A percentile compares a stretch with the other conserved stretches of the same genome.
Conservation (phyloP, 2,113 vertebrate species). For the Pachycephala philippinensis region DNA sequence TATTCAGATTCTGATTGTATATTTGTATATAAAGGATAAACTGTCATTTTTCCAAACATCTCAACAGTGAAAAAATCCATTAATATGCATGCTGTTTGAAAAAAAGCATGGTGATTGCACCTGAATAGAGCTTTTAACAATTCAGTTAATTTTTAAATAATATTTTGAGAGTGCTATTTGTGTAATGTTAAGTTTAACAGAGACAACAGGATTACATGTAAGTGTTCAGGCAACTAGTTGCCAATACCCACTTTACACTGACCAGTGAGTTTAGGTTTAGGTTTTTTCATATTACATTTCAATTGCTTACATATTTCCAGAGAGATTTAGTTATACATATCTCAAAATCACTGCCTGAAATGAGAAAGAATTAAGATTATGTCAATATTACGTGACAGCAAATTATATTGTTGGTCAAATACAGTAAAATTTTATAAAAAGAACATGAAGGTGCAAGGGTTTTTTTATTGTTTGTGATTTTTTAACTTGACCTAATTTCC, state of each 20-base stretch:
- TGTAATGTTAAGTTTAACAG: background rate
- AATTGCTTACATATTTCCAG: background rate
- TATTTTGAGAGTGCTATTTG: background rate
- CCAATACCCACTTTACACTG: background rate
- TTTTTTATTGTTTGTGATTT: background rate
- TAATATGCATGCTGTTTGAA: background rate
- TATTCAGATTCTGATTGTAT: background rate
- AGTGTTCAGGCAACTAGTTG: accelerated
- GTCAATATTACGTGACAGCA: background rate
- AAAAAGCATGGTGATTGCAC: background rate
- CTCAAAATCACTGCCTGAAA: background rate
- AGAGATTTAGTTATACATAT: background rate
- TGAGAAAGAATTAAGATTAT: background rate
- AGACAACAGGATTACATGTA: background rate
- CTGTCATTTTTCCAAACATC: background rate
- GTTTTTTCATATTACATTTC: background rate
- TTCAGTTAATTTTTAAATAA: background rate
- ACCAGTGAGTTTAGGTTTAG: background rate
- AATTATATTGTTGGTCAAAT: background rate
- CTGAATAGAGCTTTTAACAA: background rate
- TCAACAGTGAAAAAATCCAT: background rate
- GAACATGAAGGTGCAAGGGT: background rate
- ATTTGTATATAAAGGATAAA: background rate
- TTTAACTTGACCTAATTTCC: background rate
- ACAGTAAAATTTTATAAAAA: background rate